Evolutionary conservation across 53 echinoderm and acorn worm species (phyloP).

Genomic region (Temnopleurus reevesii): DNA sequence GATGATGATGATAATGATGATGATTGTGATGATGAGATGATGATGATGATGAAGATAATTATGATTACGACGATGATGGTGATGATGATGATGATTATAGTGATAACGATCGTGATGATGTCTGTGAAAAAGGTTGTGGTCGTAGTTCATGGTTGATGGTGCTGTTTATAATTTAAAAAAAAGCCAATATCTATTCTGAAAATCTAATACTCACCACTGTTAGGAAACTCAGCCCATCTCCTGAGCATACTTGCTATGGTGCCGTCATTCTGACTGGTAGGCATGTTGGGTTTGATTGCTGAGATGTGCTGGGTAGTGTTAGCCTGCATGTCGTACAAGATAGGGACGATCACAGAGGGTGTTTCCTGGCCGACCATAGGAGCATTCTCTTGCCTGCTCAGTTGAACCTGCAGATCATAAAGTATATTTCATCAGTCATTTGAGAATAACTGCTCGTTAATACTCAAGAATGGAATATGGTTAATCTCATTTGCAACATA

Average conservation of each 20-base stretch:
- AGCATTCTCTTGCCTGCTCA: slow-evolving; percentile 75
- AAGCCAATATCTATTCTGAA: too few relatives aligned
- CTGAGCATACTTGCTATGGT: slow-evolving; percentile 69
- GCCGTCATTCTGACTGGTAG: slow-evolving; percentile 49
- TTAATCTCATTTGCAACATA: too few relatives aligned
- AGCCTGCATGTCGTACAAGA: slow-evolving; percentile 75
- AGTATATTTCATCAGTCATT: too few relatives aligned
- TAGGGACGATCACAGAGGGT: slow-evolving; percentile 75
- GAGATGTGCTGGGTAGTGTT: slow-evolving; percentile 79
- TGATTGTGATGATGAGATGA: too few relatives aligned
- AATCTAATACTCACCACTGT: slow-evolving; percentile 46
- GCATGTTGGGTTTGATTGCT: slow-evolving; percentile 25
- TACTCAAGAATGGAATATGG: too few relatives aligned
- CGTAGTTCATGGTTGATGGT: neutral
- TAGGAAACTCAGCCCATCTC: slow-evolving; percentile 68
- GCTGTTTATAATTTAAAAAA: neutral
- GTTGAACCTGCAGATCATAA: slow-evolving; percentile 70
- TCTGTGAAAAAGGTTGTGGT: too few relatives aligned
- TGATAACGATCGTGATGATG: too few relatives aligned
- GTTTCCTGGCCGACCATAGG: slow-evolving; percentile 69
- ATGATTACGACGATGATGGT: too few relatives aligned
- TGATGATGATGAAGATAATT: too few relatives aligned
- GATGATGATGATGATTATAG: neutral
- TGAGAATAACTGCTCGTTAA: too few relatives aligned
- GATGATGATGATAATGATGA: too few relatives aligned